phyloP scores from a whole-genome alignment of 2,113 vertebrate genomes.

The Girardinichthys multiradiatus region DNA sequence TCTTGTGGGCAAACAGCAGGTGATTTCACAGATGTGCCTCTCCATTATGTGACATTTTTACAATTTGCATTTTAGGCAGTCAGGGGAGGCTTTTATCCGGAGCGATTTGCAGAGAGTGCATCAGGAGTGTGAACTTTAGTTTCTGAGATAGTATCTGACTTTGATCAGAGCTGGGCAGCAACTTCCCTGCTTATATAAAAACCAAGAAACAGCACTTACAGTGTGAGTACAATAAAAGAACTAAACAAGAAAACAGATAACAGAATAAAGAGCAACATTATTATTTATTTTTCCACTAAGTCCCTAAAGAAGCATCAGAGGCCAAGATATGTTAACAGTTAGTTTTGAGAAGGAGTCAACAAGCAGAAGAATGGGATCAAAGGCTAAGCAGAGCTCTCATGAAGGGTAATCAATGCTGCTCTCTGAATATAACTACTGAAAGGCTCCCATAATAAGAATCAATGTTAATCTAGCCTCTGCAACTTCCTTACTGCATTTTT shows the following conservation, averaged over 20 bases:
- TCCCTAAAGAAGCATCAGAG: neutral
- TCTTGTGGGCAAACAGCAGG: slow-evolving; percentile 26
- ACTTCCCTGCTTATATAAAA: neutral
- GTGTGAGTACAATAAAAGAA: neutral
- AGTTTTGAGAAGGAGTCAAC: neutral
- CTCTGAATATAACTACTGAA: neutral
- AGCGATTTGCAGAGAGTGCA: slow-evolving; percentile 27
- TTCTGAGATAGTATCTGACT: slow-evolving; percentile 5
- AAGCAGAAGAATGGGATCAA: neutral
- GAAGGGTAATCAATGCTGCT: neutral
- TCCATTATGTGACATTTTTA: slow-evolving; percentile 37
- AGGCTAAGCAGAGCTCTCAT: neutral
- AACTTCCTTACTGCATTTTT: neutral
- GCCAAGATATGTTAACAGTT: neutral
- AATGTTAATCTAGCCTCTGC: neutral
- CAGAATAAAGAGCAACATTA: neutral
- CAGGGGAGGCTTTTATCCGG: slow-evolving; percentile 41
- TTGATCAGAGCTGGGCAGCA: neutral
- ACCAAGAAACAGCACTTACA: neutral
- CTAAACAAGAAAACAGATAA: neutral
- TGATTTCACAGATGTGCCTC: slow-evolving; percentile 22
- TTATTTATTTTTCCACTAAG: neutral
- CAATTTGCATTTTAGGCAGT: slow-evolving; percentile 40
- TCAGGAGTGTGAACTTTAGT: slow-evolving; percentile 21
- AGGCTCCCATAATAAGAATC: neutral